These are phyloP conservation scores for Littorina saxatilis DNA, from an alignment of 1,140 invertebrate genomes.

Conservation along the genomic window DNA sequence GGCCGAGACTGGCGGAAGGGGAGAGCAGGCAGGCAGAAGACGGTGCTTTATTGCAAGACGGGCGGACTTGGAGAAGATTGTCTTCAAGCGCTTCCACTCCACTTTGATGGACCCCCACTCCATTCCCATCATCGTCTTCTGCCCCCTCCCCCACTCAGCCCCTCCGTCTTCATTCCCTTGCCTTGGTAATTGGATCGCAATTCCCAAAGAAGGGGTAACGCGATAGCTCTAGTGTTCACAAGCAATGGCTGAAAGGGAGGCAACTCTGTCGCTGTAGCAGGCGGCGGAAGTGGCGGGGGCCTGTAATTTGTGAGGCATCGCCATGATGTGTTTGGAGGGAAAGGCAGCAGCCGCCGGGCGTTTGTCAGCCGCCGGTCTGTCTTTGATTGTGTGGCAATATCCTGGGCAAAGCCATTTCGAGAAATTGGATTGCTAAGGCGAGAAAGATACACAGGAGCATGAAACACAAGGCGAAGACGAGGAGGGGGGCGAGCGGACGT, in stretches of 20 bases:
- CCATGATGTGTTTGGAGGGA: not conserved
- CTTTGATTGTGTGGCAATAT: slow-evolving; percentile 30
- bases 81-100: slow-evolving; percentile 12
- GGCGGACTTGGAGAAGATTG: slow-evolving; percentile 7
- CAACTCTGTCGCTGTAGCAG: not conserved
- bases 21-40: not conserved
- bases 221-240: slow-evolving; percentile 21
- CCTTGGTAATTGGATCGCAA: slow-evolving; percentile 24
- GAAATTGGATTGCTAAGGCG: slow-evolving; percentile 20
- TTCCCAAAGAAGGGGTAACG: slow-evolving; percentile 6
- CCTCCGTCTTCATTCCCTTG: not conserved
- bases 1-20: not conserved
- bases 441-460: slow-evolving; percentile 10
- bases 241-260: slow-evolving; percentile 1
- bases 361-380: slow-evolving; percentile 26
- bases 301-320: slow-evolving; percentile 27
- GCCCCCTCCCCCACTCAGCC: not conserved
- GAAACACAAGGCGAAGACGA: not conserved
- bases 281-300: slow-evolving; percentile 17
- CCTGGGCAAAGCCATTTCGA: slow-evolving; percentile 27
- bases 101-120: not conserved
- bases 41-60: slow-evolving; percentile 19
- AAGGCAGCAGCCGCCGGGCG: slow-evolving; percentile 19
- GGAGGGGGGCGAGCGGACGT: not conserved
- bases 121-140: not conserved